phyloP scores from a whole-genome alignment of 53 echinoderm and acorn worm species.

The Paracentrotus lividus region DNA sequence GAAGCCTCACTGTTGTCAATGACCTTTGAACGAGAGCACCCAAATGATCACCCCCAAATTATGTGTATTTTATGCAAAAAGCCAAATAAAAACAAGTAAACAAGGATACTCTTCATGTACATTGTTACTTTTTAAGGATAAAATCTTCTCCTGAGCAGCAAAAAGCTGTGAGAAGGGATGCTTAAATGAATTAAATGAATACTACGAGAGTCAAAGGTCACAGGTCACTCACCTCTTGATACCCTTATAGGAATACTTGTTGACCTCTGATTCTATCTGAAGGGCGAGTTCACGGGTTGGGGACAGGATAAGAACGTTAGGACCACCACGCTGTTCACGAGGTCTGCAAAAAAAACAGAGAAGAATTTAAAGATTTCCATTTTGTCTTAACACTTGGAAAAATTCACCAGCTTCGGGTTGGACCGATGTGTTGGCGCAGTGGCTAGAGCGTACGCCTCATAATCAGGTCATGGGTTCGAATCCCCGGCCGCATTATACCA shows the following conservation, averaged over 20 bases:
- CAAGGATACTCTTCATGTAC: too few relatives aligned
- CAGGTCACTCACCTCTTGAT: constrained; percentile 86
- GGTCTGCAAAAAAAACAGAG: not conserved
- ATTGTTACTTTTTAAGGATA: too few relatives aligned
- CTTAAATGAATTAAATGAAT: not conserved
- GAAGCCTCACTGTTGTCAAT: too few relatives aligned
- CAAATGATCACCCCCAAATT: too few relatives aligned
- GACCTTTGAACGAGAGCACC: too few relatives aligned
- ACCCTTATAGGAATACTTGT: constrained; percentile 96
- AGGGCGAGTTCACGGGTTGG: constrained; percentile 96
- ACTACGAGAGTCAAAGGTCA: not conserved
- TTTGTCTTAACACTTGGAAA: not conserved
- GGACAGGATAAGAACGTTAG: constrained; percentile 93
- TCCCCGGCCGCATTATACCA: too few relatives aligned
- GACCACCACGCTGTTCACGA: constrained; percentile 83
- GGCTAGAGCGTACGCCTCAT: too few relatives aligned
- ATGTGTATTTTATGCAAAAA: too few relatives aligned
- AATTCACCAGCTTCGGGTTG: not conserved
- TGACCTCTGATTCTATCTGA: constrained; percentile 95
- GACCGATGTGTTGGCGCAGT: not conserved
- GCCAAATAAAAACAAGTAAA: too few relatives aligned
- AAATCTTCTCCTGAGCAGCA: too few relatives aligned
- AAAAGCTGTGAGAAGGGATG: not conserved
- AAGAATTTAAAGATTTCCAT: not conserved
- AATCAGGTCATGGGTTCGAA: too few relatives aligned